Percentiles rank a stretch among this genome's conserved stretches.
phyloP scores from a whole-genome alignment of 2,888 invertebrate species.

The Dynastes maya region DNA sequence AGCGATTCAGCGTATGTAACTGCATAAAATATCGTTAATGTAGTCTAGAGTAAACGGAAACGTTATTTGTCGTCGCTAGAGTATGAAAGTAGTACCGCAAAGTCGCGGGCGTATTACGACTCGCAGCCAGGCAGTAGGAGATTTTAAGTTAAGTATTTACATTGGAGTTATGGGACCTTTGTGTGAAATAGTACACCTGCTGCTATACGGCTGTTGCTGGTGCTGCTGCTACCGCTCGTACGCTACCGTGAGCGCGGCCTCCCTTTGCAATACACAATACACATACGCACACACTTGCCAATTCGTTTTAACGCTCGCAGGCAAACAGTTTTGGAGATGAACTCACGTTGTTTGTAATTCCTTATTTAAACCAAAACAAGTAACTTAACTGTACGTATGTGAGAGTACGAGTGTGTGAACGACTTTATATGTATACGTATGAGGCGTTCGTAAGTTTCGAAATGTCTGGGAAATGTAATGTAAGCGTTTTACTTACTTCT shows the following conservation, averaged over 20 bases:
- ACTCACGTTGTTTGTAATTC: conserved; percentile 31
- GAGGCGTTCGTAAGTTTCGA: neutral
- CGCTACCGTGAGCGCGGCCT: conserved; percentile 14
- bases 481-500: neutral
- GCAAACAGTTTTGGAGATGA: conserved; percentile 42
- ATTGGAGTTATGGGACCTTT: conserved; percentile 40
- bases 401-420: neutral
- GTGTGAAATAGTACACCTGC: conserved; percentile 44
- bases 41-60: conserved; percentile 24
- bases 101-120: conserved; percentile 31
- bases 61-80: conserved; percentile 24
- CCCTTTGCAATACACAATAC: neutral
- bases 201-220: conserved; percentile 13
- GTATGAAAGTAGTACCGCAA: conserved; percentile 33
- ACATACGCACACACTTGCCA: conserved; percentile 18
- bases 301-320: conserved; percentile 34
- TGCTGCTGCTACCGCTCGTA: conserved; percentile 19
- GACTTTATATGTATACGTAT: neutral
- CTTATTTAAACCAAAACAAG: conserved; percentile 44
- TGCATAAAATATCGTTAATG: conserved; percentile 30
- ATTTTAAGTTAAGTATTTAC: conserved; percentile 41
- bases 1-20: conserved; percentile 22
- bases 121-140: conserved; percentile 25
- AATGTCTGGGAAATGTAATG: neutral
- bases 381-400: conserved; percentile 15